phyloP scores from a whole-genome alignment of 2,888 invertebrate species.

The Meteorus colon region DNA sequence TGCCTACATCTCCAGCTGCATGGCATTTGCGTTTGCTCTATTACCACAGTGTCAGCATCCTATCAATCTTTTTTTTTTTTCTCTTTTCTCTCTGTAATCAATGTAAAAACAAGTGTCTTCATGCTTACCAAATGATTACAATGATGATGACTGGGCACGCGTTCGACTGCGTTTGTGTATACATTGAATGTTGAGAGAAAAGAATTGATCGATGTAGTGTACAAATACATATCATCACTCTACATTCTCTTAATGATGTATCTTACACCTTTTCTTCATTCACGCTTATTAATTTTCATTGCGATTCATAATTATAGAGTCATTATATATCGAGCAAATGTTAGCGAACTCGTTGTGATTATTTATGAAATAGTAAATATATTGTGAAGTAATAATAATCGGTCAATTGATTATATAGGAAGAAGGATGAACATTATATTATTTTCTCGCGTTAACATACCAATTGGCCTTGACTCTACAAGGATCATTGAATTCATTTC shows the following conservation, averaged over 20 bases:
- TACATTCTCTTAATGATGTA: constrained; percentile 10
- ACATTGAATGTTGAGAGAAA: background rate
- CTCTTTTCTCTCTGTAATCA: constrained; percentile 20
- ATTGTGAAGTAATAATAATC: background rate
- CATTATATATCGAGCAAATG: constrained; percentile 5
- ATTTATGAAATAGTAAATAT: background rate
- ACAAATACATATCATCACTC: constrained; percentile 17
- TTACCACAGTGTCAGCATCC: constrained; percentile 41
- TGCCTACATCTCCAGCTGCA: constrained; percentile 49
- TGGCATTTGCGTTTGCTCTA: constrained; percentile 37
- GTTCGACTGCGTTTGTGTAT: background rate
- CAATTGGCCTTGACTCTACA: constrained; percentile 40
- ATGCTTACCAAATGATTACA: constrained; percentile 11
- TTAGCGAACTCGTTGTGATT: background rate
- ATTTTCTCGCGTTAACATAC: constrained; percentile 33
- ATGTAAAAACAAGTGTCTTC: constrained; percentile 10
- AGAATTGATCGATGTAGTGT: background rate
- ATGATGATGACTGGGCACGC: constrained; percentile 1
- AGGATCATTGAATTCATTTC: constrained; percentile 34
- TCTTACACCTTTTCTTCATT: constrained; percentile 21
- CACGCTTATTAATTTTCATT: constrained; percentile 32
- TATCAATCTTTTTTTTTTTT: constrained; percentile 44
- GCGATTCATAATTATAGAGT: constrained; percentile 27
- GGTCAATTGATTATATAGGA: constrained; percentile 1
- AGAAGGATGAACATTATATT: background rate